phyloP scores from a whole-genome alignment of 2,113 vertebrate genomes.

The Hystrix brachyura region DNA sequence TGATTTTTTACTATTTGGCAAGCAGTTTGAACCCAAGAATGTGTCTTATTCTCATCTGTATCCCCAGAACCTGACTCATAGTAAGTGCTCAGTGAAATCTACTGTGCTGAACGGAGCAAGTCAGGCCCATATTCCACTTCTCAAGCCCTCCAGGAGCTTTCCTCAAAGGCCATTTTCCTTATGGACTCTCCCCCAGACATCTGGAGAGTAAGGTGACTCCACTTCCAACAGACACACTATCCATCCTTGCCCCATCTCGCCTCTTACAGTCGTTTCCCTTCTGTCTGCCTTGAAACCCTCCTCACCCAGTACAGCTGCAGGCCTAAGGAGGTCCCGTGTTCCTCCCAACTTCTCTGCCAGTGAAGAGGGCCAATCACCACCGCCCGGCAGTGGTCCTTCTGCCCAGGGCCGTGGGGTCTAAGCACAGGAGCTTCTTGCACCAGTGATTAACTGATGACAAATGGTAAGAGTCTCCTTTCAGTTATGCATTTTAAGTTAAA shows the following conservation, averaged over 20 bases:
- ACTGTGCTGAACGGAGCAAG: background rate
- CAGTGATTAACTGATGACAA: conserved; percentile 57
- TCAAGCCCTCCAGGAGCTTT: background rate
- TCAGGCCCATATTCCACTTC: background rate
- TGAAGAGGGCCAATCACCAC: background rate
- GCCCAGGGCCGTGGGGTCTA: background rate
- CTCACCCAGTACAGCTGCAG: background rate
- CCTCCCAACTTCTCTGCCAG: background rate
- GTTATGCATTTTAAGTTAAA: conserved; percentile 72
- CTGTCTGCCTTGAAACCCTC: background rate
- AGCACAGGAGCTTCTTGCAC: background rate
- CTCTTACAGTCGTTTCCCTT: background rate
- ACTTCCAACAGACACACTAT: too few relatives aligned
- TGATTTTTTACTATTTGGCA: background rate
- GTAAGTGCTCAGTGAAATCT: background rate
- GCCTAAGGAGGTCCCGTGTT: background rate
- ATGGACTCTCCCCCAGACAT: too few relatives aligned
- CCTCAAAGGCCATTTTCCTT: background rate
- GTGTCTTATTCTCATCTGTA: background rate
- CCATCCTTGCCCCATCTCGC: background rate
- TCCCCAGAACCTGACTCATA: background rate
- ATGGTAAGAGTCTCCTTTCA: conserved; percentile 24
- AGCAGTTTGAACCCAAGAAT: conserved; percentile 22
- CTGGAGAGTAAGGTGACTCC: background rate
- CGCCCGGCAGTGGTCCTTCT: background rate